Conservation (phyloP, 2,888 invertebrate genomes). For the Falcaria lacertinaria region DNA sequence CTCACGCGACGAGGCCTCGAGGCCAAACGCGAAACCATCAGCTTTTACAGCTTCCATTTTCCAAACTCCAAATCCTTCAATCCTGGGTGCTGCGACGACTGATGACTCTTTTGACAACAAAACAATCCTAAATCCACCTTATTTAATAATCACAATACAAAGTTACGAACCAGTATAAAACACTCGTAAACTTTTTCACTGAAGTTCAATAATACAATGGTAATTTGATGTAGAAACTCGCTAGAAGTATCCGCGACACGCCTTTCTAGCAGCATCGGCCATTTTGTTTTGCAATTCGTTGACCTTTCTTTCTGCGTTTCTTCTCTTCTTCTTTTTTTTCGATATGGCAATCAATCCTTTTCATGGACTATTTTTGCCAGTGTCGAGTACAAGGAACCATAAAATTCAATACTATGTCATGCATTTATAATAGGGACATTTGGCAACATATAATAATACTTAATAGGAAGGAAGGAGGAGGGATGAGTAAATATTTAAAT, state of each 20-base stretch:
- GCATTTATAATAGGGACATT: too few relatives aligned
- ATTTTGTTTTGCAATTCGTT: constrained; percentile 59
- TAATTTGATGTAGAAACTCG: constrained; percentile 49
- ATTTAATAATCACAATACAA: constrained; percentile 72
- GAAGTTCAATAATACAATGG: constrained; percentile 52
- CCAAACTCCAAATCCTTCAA: constrained; percentile 3
- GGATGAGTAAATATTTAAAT: too few relatives aligned
- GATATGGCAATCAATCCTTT: too few relatives aligned
- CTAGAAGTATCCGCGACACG: constrained; percentile 60
- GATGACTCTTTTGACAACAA: constrained; percentile 45
- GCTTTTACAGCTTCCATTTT: constrained; percentile 20
- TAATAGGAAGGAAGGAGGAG: too few relatives aligned
- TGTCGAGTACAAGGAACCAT: too few relatives aligned
- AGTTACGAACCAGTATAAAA: constrained; percentile 76
- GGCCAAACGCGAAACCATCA: constrained; percentile 51
- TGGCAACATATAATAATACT: too few relatives aligned
- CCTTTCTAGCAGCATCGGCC: constrained; percentile 71
- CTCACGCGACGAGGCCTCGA: constrained; percentile 65
- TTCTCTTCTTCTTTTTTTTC: too few relatives aligned
- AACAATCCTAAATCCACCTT: constrained; percentile 69
- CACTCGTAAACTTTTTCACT: constrained; percentile 72
- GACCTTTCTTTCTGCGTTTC: constrained; percentile 33
- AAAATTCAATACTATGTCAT: too few relatives aligned
- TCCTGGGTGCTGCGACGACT: constrained; percentile 35
- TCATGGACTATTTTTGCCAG: too few relatives aligned